Evolutionary conservation across 2,113 vertebrate genomes (phyloP), one percentile per base, ranked within the genome.

Genomic region (Oryzias celebensis): DNA sequence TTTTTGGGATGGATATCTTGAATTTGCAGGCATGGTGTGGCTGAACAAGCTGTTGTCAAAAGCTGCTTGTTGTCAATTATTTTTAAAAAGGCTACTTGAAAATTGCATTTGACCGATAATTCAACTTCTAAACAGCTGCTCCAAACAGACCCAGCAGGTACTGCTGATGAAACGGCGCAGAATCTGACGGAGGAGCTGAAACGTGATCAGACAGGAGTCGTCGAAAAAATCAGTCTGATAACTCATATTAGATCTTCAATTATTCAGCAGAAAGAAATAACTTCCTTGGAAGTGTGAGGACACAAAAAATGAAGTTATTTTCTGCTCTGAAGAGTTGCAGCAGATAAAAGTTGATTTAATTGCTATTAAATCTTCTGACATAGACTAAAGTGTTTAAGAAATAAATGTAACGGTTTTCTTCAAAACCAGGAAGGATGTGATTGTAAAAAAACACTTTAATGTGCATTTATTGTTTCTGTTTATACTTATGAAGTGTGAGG

Each of bases 1-100:
- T 36, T 36, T 13, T 36, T 36, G 7, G 36, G 36, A 81, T 75
- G 78, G 80, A 84, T 87, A 85, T 88, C 81, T 86, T 72, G 73
- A 82, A 80, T 85, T 82, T 82, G 80, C 82, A 81, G 82, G 84
- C 81, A 81, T 63, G 77, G 68, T 78, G 57, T 56, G 68, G 80
- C 65, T 68, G 72, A 79, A 48, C 58, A 44, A 22, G 65, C 75
- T 70, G 71, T 77, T 78, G 73, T 82, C 79, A 73, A 70, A 67
- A 70, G 62, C 59, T 59, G 28, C 53, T 62, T 67, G 60, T 52
- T 71, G 56, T 77, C 65, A 58, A 76, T 84, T 82, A 74, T 81
- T 74, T 65, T 43, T 3, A 14, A 46, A 75, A 62, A 59, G 17
- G 23, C 17, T 62, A 46, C 65, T 58, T 69, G 70, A 65, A 81